Evolutionary conservation across 2,888 invertebrate species (phyloP).

Genomic region (Diaphora mendica): DNA sequence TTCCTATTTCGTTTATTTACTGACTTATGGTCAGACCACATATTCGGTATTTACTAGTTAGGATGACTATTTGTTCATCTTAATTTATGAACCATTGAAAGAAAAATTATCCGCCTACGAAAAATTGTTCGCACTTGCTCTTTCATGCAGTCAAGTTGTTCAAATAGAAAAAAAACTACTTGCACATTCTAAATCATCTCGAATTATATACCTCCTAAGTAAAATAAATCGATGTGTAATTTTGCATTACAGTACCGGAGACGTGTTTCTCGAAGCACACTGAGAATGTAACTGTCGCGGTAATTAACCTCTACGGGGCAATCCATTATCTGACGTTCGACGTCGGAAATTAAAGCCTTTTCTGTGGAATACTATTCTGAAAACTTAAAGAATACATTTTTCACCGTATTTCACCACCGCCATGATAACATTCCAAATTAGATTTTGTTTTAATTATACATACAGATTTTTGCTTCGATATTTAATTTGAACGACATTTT

Average conservation of each 20-base stretch:
- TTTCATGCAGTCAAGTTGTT: not conserved
- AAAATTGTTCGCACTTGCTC: not conserved
- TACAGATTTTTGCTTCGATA: no score
- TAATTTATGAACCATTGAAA: not conserved
- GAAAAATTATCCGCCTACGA: not conserved
- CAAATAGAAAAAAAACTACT: not conserved
- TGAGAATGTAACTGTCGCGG: slow-evolving; percentile 28
- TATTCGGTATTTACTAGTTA: no score
- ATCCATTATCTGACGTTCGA: slow-evolving; percentile 45
- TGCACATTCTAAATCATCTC: not conserved
- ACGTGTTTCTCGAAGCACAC: slow-evolving; percentile 20
- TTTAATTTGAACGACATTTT: no score
- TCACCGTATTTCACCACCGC: no score
- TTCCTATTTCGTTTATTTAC: no score
- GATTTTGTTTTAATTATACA: no score
- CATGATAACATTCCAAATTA: no score
- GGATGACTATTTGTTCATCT: not conserved
- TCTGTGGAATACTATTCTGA: slow-evolving; percentile 33
- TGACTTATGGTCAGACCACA: no score
- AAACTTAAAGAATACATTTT: not conserved
- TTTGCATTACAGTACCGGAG: not conserved
- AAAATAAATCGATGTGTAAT: not conserved
- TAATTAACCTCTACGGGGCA: slow-evolving; percentile 49
- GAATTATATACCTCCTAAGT: not conserved
- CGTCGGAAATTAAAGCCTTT: slow-evolving; percentile 56